Conservation (phyloP, 2,888 invertebrate genomes). For the Parasteatoda lunata region DNA sequence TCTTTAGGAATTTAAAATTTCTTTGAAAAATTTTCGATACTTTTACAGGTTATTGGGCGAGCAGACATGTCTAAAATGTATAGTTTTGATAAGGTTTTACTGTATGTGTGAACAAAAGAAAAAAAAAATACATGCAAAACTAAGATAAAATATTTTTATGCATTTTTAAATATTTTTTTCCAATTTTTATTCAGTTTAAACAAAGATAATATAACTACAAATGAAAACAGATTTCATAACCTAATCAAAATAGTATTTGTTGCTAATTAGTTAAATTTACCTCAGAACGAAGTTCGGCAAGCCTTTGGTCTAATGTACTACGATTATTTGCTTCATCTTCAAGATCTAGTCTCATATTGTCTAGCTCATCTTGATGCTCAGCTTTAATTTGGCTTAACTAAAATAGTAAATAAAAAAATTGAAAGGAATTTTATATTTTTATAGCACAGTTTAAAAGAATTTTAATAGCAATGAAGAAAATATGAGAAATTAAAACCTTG, state of each 20-base stretch:
- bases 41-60: no score
- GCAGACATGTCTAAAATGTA: no score
- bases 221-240: neutral
- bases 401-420: conserved; percentile 11
- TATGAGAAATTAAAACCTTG: neutral
- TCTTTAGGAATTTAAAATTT: no score
- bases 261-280: conserved; percentile 74
- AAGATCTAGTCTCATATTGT: conserved; percentile 80
- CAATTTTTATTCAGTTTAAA: no score
- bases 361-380: conserved; percentile 81
- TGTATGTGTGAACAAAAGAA: no score
- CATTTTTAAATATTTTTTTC: no score
- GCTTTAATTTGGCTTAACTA: conserved; percentile 74
- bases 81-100: no score
- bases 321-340: conserved; percentile 82
- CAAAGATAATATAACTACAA: no score
- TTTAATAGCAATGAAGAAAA: neutral
- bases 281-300: conserved; percentile 83
- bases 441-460: neutral
- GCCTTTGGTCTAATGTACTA: conserved; percentile 82
- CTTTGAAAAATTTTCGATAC: no score
- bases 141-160: no score
- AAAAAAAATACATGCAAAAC: no score
- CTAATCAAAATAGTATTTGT: neutral
- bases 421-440: neutral